These are phyloP conservation scores for Agrypnia vestita DNA, from an alignment of 1,140 invertebrate genomes.

Conservation along the genomic window DNA sequence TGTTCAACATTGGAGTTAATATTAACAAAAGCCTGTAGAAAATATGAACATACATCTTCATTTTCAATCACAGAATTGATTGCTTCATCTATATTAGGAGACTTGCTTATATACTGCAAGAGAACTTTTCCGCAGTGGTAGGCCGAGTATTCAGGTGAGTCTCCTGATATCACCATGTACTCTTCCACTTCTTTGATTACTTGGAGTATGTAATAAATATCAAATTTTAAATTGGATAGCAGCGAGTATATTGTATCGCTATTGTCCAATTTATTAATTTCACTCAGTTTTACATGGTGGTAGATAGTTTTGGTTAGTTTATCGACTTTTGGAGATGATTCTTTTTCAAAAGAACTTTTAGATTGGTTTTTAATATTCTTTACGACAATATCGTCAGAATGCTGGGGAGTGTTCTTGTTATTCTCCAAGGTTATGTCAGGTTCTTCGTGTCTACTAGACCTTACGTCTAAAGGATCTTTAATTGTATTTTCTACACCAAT, in stretches of 20 bases:
- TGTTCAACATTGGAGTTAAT: constrained; percentile 67
- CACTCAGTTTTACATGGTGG: constrained; percentile 51
- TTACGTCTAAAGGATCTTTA: constrained; percentile 54
- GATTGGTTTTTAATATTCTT: constrained; percentile 66
- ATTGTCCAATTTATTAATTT: constrained; percentile 53
- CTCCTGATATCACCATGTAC: constrained; percentile 66
- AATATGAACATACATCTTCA: constrained; percentile 69
- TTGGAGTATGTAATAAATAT: constrained; percentile 68
- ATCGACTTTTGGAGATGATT: constrained; percentile 46
- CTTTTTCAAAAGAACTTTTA: constrained; percentile 55
- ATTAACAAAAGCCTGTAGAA: constrained; percentile 70
- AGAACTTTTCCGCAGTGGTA: constrained; percentile 69
- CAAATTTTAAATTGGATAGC: constrained; percentile 67
- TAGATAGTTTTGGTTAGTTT: constrained; percentile 50
- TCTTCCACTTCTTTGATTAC: constrained; percentile 68
- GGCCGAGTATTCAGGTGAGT: constrained; percentile 65
- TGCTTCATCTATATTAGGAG: constrained; percentile 62
- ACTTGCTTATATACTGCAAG: constrained; percentile 66
- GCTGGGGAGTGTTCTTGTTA: constrained; percentile 24
- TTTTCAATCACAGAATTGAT: constrained; percentile 67
- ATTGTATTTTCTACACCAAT: constrained; percentile 54
- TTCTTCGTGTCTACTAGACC: constrained; percentile 30
- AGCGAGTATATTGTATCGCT: constrained; percentile 64
- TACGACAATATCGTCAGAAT: constrained; percentile 36
- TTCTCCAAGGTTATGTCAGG: constrained; percentile 43